These are phyloP conservation scores for Drosophila lacicola DNA, from an alignment of 2,888 invertebrate genomes.

Conservation along the genomic window DNA sequence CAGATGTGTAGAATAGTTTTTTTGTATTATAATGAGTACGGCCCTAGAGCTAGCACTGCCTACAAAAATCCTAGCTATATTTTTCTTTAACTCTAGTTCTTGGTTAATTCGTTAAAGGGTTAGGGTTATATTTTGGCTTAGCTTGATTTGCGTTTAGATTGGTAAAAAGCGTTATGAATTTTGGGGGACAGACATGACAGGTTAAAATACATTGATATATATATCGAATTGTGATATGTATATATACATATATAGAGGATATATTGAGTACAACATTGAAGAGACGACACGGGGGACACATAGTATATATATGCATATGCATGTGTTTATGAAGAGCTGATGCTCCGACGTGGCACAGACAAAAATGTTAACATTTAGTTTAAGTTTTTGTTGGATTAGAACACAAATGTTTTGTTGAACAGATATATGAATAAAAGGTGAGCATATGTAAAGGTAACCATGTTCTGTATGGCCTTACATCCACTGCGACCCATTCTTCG, in stretches of 20 bases:
- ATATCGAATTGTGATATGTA: slow-evolving; percentile 11
- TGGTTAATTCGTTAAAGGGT: slow-evolving; percentile 35
- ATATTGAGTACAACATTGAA: slow-evolving; percentile 55
- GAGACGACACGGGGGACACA: slow-evolving; percentile 37
- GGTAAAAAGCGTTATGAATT: slow-evolving; percentile 61
- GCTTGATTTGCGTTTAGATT: slow-evolving; percentile 37
- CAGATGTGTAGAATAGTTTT: slow-evolving; percentile 7
- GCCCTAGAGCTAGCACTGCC: slow-evolving; percentile 30
- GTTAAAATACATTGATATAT: slow-evolving; percentile 23
- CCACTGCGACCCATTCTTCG: slow-evolving; percentile 93
- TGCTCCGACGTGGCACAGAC: slow-evolving; percentile 7
- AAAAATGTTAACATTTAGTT: slow-evolving; percentile 22
- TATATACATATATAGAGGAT: slow-evolving; percentile 11
- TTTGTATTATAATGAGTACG: slow-evolving; percentile 22
- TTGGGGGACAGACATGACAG: slow-evolving; percentile 29
- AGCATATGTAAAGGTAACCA: slow-evolving; percentile 70
- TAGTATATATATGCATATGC: slow-evolving; percentile 1
- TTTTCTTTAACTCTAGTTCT: slow-evolving; percentile 20
- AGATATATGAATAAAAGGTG: slow-evolving; percentile 32
- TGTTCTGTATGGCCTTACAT: slow-evolving; percentile 88
- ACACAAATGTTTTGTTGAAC: slow-evolving; percentile 27
- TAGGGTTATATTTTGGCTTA: slow-evolving; percentile 27
- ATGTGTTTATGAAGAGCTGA: slow-evolving; percentile 12
- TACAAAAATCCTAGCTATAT: slow-evolving; percentile 26
- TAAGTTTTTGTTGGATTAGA: slow-evolving; percentile 32